Evolutionary conservation across 2,888 invertebrate species (phyloP).

Genomic region (Diaprepes abbreviatus): DNA sequence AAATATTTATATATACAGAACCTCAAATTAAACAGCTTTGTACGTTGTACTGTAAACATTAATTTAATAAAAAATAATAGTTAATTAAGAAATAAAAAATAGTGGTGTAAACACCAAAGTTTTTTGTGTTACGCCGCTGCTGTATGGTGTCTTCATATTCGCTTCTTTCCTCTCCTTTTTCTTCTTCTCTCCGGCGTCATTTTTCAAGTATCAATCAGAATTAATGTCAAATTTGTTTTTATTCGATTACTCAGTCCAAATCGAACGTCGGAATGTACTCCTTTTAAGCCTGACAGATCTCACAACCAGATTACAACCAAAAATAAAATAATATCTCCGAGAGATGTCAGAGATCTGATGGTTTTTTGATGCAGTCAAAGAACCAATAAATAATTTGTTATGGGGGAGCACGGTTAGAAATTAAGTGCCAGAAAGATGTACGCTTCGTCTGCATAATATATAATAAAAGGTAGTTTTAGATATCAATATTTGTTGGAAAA

Average conservation of each 20-base stretch:
- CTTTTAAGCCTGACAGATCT: slow-evolving; percentile 57
- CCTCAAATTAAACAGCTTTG: too few relatives aligned
- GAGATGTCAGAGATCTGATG: slow-evolving; percentile 51
- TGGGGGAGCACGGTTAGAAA: neutral
- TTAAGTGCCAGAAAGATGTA: neutral
- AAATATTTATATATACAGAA: too few relatives aligned
- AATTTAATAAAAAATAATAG: too few relatives aligned
- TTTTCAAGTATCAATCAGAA: slow-evolving; percentile 63
- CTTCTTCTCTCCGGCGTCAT: slow-evolving; percentile 44
- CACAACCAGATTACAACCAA: slow-evolving; percentile 55
- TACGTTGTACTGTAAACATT: too few relatives aligned
- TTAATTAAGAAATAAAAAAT: too few relatives aligned
- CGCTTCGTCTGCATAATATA: neutral
- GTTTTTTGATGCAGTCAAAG: slow-evolving; percentile 36
- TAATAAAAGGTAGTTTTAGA: neutral
- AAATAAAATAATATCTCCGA: slow-evolving; percentile 47
- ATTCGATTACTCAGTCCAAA: slow-evolving; percentile 60
- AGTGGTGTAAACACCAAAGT: too few relatives aligned
- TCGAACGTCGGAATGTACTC: slow-evolving; percentile 50
- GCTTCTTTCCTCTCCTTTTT: slow-evolving; percentile 38
- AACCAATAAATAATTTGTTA: slow-evolving; percentile 30
- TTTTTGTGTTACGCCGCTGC: slow-evolving; percentile 49
- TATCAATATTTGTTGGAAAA: neutral
- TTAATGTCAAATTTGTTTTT: slow-evolving; percentile 65
- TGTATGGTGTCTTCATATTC: slow-evolving; percentile 47